Conservation (phyloP, 2,113 vertebrate species). For the Tringa solitaria region DNA sequence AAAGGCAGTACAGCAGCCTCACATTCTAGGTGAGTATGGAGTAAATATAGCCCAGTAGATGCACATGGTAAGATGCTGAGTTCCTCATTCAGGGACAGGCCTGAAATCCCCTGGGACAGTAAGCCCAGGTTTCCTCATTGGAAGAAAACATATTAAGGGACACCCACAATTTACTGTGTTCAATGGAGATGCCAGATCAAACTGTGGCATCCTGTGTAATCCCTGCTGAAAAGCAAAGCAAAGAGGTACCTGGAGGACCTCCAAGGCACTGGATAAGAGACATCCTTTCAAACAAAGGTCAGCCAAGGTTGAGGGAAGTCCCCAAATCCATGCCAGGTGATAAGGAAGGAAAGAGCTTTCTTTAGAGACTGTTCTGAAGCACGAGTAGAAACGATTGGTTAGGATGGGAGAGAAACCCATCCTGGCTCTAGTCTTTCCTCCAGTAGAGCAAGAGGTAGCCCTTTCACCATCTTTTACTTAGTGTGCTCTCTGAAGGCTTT, state of each 20-base stretch:
- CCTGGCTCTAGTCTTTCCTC: background rate
- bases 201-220: background rate
- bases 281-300: background rate
- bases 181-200: background rate
- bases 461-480: background rate
- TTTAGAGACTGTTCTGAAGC: background rate
- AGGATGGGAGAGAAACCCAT: background rate
- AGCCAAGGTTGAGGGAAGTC: background rate
- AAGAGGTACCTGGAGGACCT: background rate
- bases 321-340: background rate
- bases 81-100: background rate
- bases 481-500: background rate
- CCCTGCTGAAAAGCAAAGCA: background rate
- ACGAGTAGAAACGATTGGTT: background rate
- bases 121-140: background rate
- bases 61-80: fast-evolving
- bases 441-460: background rate
- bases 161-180: background rate
- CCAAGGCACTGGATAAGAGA: background rate
- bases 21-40: background rate
- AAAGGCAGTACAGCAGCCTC: background rate
- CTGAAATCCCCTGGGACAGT: background rate
- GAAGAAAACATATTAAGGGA: background rate
- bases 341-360: background rate
- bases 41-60: background rate